Evolutionary conservation across 2,113 vertebrate genomes (phyloP).

Genomic region (Desmodus rotundus): DNA sequence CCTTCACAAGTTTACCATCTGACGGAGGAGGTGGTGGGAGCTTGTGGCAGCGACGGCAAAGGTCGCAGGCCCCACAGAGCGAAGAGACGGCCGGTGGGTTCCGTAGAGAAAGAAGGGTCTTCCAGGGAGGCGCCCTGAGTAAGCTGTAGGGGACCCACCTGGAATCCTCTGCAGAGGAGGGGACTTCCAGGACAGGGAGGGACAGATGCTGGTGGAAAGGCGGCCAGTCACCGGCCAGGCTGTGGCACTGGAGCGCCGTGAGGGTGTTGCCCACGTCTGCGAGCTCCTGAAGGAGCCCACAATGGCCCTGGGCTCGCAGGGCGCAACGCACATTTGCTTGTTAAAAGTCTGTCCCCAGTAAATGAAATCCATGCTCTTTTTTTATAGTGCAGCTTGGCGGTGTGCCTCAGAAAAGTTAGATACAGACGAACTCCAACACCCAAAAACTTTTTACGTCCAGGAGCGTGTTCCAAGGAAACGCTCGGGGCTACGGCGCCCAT

Average conservation of each 20-base stretch:
- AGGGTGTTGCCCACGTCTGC: accelerated
- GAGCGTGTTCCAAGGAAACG: background rate
- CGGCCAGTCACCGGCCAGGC: background rate
- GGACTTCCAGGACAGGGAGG: too few relatives aligned
- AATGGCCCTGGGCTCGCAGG: accelerated
- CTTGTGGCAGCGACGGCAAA: accelerated
- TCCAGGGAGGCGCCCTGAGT: background rate
- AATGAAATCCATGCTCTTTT: background rate
- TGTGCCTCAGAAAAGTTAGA: background rate
- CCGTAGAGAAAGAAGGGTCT: background rate
- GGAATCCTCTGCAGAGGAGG: background rate
- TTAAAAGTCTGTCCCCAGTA: background rate
- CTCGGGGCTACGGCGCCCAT: background rate
- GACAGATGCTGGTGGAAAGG: background rate
- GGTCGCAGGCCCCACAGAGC: too few relatives aligned
- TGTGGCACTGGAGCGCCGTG: accelerated
- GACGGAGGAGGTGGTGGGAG: background rate
- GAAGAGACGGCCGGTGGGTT: accelerated
- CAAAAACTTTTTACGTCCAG: background rate
- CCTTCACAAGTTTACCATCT: background rate
- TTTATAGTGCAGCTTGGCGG: background rate
- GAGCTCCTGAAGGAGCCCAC: background rate
- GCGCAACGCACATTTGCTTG: background rate
- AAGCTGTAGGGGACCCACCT: accelerated
- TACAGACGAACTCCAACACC: background rate